Base-by-base conservation (phyloP, 2,113 vertebrate genomes). In the Halichoeres trimaculatus region DNA sequence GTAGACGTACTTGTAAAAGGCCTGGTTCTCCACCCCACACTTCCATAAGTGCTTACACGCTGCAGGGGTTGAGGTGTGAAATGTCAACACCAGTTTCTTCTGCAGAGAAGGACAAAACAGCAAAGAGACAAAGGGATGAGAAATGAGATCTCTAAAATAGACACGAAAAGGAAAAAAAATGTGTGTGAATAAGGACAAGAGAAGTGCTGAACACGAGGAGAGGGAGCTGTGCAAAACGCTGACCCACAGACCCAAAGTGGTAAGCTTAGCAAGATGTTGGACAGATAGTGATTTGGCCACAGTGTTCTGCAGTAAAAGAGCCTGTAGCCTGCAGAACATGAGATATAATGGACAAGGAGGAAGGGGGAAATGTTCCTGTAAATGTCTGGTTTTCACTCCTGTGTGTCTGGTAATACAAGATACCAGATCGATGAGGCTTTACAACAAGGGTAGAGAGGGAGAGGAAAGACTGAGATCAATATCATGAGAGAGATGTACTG, bases 11-110 rank as follows among this genome's bases (percentile, higher is more conserved):
- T 99, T 99, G 95, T 99, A 99, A 95, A 99, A 99, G 74, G 97
- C 97, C 86, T 99, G 98, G 89, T 99, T 99, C 91, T 99, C 98
- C 85, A 98, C 97, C 8, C 96, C 98, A 66, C 98, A 99, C 85
- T 99, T 99, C 98, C 98, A 99, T 74, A 99, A 95, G 88, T 99
- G 98, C 83, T 99, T 99, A 90, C 98, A 99, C 66, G 98, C 98
- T 85, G 97, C 97, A 89, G 98, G 98, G 80, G 98, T 98, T 57
- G 96, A 97, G 58, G 97, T 99, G 94, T 99, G 98, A 91, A 97
- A 99, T 54, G 96, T 96, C 92, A 99, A 91, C 84, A 98, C 93
- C 72, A 95, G 94, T 90, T 98, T 99, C 93, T 98, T 99, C 98
- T 99, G 92, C 85, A 89, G 78, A 78, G 78, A 90, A 80, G 68